Conservation (phyloP, 1,140 invertebrate genomes). For the Macrobrachium rosenbergii region DNA sequence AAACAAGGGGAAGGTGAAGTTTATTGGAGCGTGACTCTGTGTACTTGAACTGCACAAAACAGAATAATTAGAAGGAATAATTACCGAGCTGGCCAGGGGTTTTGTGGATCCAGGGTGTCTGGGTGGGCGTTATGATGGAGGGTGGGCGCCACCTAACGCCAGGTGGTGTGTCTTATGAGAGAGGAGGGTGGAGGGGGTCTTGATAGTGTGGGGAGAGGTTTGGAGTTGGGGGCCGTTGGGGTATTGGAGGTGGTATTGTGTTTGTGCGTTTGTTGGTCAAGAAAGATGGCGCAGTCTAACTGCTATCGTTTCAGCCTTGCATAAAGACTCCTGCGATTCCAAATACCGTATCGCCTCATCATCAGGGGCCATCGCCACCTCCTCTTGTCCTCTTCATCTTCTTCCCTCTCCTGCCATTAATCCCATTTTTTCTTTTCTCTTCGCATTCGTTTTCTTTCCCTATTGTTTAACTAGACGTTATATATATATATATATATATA, state of each 20-base stretch:
- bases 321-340: no score
- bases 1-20: no score
- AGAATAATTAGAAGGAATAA: no score
- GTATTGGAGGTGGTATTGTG: background rate
- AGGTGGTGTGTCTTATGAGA: background rate
- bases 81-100: no score
- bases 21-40: no score
- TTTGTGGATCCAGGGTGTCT: background rate
- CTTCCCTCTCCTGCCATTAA: background rate
- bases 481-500: no score
- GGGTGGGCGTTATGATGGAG: background rate
- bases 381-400: background rate
- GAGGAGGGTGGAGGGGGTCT: background rate
- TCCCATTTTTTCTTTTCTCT: background rate
- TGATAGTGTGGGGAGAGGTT: background rate
- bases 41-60: no score
- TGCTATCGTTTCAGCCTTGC: background rate
- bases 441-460: background rate
- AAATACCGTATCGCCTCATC: no score
- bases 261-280: background rate
- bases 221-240: no score
- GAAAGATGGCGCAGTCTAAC: no score
- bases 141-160: background rate
- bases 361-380: background rate
- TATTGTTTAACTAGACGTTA: no score